A percentile compares a stretch with the other conserved stretches of the same genome.
These are phyloP conservation scores for Sebastes schlegelii DNA, from an alignment of 2,113 vertebrate species.

Conservation along the genomic window DNA sequence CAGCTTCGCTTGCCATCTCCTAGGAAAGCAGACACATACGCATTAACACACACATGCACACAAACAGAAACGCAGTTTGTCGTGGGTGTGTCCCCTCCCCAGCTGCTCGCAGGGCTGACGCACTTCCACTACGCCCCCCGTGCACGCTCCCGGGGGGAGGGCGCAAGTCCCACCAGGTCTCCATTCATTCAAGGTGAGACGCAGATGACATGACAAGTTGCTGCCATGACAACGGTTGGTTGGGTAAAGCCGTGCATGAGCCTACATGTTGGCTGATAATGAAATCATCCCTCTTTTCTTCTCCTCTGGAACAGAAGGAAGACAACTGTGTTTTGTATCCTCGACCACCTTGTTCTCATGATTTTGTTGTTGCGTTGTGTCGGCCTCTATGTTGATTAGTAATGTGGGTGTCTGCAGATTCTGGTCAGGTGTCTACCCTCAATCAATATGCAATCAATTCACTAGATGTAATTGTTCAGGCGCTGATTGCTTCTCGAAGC, in stretches of 20 bases:
- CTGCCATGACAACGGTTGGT: constrained; percentile 83
- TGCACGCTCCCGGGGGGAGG: constrained; percentile 46
- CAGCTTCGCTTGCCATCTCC: constrained; percentile 51
- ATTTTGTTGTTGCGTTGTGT: not conserved
- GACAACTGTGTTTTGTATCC: constrained; percentile 13
- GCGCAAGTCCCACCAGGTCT: constrained; percentile 70
- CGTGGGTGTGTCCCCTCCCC: constrained; percentile 77
- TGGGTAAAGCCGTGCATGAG: constrained; percentile 69
- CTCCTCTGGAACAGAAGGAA: constrained; percentile 31
- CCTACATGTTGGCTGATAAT: constrained; percentile 70
- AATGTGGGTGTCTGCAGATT: constrained; percentile 44
- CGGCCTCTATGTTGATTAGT: constrained; percentile 13
- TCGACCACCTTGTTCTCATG: not conserved
- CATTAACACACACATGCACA: constrained; percentile 57
- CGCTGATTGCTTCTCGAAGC: constrained; percentile 62
- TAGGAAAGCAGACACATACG: constrained; percentile 23
- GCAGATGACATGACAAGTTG: constrained; percentile 77
- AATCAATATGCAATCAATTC: constrained; percentile 71
- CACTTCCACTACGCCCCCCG: constrained; percentile 65
- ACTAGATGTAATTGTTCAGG: constrained; percentile 57
- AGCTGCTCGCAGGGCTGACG: constrained; percentile 72
- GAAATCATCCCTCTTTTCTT: constrained; percentile 66
- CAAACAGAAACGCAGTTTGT: constrained; percentile 56
- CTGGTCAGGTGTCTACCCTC: constrained; percentile 52
- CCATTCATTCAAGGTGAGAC: constrained; percentile 82